These are phyloP conservation scores for Drosophila cognata DNA, from an alignment of 2,888 invertebrate species.

Conservation along the genomic window DNA sequence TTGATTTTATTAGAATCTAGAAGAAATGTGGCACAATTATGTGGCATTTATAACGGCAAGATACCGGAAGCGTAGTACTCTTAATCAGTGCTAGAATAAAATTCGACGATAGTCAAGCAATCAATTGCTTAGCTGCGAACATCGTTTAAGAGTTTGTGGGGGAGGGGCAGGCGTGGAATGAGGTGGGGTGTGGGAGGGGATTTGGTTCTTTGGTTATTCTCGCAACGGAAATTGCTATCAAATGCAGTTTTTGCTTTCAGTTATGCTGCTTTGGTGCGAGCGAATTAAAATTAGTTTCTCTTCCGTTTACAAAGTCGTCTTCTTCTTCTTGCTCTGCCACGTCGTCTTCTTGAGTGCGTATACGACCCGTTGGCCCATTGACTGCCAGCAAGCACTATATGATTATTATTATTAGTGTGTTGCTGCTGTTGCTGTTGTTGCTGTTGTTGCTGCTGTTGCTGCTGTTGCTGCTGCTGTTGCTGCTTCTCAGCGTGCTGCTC, in stretches of 20 bases:
- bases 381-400: background rate
- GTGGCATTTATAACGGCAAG: too few species aligned
- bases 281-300: too few species aligned
- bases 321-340: background rate
- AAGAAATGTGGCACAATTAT: background rate
- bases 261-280: too few species aligned
- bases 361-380: conserved; percentile 62
- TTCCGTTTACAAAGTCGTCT: background rate
- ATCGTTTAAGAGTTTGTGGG: background rate
- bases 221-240: conserved; percentile 69
- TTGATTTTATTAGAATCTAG: background rate
- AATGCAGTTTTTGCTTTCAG: conserved; percentile 50
- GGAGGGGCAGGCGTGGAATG: background rate
- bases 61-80: background rate
- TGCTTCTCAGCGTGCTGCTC: conserved; percentile 30
- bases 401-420: conserved; percentile 13
- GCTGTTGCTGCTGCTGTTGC: conserved; percentile 14
- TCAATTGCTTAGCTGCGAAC: background rate
- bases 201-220: conserved; percentile 1
- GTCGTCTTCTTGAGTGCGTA: conserved; percentile 24
- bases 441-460: conserved; percentile 7
- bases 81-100: background rate
- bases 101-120: background rate
- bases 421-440: conserved; percentile 12
- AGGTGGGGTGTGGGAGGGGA: background rate